A percentile compares a stretch with the other conserved stretches of the same genome.
Conservation (phyloP, 2,888 invertebrate genomes). For the Antheraea assamensis region DNA sequence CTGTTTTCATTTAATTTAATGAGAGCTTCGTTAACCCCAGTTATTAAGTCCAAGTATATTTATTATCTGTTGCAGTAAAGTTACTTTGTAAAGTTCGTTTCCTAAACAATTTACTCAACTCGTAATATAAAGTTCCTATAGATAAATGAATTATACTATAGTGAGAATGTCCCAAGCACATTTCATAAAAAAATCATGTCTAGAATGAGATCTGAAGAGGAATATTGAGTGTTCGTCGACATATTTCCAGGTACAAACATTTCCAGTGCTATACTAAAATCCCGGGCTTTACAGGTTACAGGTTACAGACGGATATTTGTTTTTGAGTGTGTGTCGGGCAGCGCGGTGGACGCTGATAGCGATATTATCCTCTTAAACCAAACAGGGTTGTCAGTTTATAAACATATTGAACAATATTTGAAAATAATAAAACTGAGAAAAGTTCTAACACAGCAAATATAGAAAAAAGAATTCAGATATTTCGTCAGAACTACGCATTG, state of each 20-base stretch:
- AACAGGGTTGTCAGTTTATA: constrained; percentile 1
- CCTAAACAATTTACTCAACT: not conserved
- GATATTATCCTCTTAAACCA: constrained; percentile 4
- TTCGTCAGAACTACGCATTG: no score
- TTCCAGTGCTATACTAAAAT: not conserved
- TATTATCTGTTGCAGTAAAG: not conserved
- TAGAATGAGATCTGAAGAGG: no score
- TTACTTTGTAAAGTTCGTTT: not conserved
- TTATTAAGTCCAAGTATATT: not conserved
- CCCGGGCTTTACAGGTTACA: not conserved
- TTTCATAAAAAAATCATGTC: not conserved
- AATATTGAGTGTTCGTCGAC: not conserved
- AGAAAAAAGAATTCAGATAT: no score
- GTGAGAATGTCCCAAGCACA: not conserved
- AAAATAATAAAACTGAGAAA: no score
- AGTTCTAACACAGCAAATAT: no score
- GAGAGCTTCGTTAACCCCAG: not conserved
- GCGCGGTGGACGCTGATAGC: not conserved
- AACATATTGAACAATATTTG: not conserved
- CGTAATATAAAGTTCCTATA: not conserved
- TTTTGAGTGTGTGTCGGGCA: not conserved
- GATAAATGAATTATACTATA: not conserved
- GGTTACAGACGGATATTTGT: not conserved
- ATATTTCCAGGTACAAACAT: constrained; percentile 1
- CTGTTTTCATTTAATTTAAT: not conserved